A percentile compares a stretch with the other conserved stretches of the same genome.
phyloP scores from a whole-genome alignment of 2,797 vertebrate genomes.

The Bucorvus abyssinicus region DNA sequence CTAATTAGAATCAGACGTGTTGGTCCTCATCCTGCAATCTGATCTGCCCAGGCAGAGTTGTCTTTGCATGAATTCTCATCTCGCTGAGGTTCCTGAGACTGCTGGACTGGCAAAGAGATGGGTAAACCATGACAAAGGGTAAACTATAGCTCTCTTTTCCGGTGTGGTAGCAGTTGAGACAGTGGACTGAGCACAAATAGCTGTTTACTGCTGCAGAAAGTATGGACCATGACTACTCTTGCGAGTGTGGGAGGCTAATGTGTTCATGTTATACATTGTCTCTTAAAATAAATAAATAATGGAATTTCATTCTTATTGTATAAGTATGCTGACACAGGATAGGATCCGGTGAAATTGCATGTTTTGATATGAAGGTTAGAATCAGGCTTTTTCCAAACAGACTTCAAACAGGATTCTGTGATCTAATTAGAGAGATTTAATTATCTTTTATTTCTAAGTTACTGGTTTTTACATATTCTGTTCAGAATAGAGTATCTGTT shows the following conservation, averaged over 20 bases:
- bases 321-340: slow-evolving; percentile 31
- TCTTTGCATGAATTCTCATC: not conserved
- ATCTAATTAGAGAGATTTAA: slow-evolving; percentile 11
- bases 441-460: slow-evolving; percentile 8
- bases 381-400: not conserved
- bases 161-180: not conserved
- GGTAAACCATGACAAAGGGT: not conserved
- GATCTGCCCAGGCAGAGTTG: not conserved
- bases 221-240: slow-evolving; percentile 16
- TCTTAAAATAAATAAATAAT: not conserved
- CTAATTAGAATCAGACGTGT: not conserved
- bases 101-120: not conserved
- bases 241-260: not conserved
- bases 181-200: not conserved
- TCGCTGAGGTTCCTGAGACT: not conserved
- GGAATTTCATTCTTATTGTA: not conserved
- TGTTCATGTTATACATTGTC: not conserved
- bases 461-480: slow-evolving; percentile 34
- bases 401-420: slow-evolving; percentile 10
- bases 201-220: not conserved
- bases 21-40: slow-evolving; percentile 9
- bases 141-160: not conserved
- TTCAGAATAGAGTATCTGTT: slow-evolving; percentile 20
- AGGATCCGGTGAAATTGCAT: not conserved
- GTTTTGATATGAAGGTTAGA: slow-evolving; percentile 32